Percentiles rank a stretch among this genome's conserved stretches.
Conservation (phyloP, 2,888 invertebrate species). For the Habroteleia sp. region DNA sequence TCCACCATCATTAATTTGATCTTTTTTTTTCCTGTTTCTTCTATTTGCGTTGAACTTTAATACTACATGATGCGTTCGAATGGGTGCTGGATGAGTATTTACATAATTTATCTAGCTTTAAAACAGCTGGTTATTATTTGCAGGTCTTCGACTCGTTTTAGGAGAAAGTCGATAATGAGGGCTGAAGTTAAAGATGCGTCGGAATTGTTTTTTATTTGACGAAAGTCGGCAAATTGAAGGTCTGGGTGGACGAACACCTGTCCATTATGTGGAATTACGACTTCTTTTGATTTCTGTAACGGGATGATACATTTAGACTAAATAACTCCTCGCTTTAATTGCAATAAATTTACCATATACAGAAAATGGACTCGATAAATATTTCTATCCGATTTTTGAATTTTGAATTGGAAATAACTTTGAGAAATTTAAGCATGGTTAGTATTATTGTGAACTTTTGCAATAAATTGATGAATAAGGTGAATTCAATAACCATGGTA, state of each 20-base stretch:
- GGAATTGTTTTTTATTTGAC: constrained; percentile 39
- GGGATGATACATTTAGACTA: no score
- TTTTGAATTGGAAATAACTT: no score
- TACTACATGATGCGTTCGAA: constrained; percentile 17
- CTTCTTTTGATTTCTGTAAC: no score
- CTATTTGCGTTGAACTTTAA: background rate
- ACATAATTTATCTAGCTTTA: constrained; percentile 45
- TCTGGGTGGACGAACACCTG: constrained; percentile 27
- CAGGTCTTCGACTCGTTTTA: constrained; percentile 20
- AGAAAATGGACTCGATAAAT: no score
- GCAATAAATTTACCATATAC: no score
- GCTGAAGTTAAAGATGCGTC: constrained; percentile 16
- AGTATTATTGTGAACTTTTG: no score
- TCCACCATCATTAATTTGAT: constrained; percentile 8
- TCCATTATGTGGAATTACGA: constrained; percentile 10
- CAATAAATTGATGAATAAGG: no score
- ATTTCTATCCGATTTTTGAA: no score
- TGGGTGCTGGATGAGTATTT: constrained; percentile 17
- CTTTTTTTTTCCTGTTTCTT: background rate
- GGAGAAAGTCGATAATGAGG: constrained; percentile 50
- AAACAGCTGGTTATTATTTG: constrained; percentile 48
- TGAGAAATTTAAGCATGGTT: no score
- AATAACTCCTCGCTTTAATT: no score
- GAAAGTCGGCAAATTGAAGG: constrained; percentile 28
- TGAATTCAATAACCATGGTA: no score